Conservation (phyloP, 92 coral and sea anemone genomes). For the Zoanthus sociatus region DNA sequence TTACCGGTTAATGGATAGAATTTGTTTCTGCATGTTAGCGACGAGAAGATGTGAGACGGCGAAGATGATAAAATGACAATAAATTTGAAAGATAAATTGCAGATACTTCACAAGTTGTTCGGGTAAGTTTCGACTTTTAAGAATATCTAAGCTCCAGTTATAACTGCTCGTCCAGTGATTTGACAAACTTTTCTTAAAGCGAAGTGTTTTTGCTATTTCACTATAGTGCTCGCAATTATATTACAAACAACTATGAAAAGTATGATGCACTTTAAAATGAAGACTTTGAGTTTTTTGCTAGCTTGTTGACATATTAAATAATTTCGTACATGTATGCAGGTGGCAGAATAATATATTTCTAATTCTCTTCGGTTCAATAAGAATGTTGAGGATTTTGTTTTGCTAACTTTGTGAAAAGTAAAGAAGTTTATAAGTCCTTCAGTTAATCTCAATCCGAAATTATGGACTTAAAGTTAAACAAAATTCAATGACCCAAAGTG, state of each 20-base stretch:
- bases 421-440: no score
- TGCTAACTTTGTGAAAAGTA: background rate
- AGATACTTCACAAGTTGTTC: conserved; percentile 83
- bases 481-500: no score
- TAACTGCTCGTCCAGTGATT: background rate
- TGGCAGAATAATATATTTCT: background rate
- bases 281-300: background rate
- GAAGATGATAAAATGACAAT: conserved; percentile 60
- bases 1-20: background rate
- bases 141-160: background rate
- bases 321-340: background rate
- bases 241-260: background rate
- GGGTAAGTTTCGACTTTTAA: conserved; percentile 62
- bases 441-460: no score
- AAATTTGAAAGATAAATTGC: conserved; percentile 74
- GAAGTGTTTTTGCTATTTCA: background rate
- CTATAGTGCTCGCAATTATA: background rate
- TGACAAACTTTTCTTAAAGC: background rate
- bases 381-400: background rate
- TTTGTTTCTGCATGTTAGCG: background rate
- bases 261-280: background rate
- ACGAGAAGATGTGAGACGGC: background rate
- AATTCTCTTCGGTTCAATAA: background rate
- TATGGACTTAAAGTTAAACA: no score
- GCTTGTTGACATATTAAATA: background rate